A percentile compares a stretch with the other conserved stretches of the same genome.
Evolutionary conservation across 2,888 invertebrate species (phyloP).

Genomic region (Ecdyonurus torrentis): DNA sequence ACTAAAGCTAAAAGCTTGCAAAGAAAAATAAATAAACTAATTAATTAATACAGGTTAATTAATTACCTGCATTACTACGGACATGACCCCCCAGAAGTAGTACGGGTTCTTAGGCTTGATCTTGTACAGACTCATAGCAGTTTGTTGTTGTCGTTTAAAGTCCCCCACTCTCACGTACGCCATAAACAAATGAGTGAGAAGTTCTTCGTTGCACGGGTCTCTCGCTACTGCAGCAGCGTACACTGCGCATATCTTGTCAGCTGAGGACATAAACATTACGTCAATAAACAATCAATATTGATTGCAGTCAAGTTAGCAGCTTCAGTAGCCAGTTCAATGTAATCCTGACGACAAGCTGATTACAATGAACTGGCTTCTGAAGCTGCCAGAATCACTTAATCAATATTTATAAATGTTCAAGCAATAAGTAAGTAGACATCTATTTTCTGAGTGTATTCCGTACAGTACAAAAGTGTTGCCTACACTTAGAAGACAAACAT

Average conservation of each 20-base stretch:
- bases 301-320: too few species aligned
- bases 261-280: slow-evolving; percentile 39
- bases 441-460: neutral
- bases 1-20: neutral
- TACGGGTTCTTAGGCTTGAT: slow-evolving; percentile 86
- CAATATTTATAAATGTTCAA: neutral
- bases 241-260: slow-evolving; percentile 71
- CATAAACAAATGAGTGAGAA: slow-evolving; percentile 89
- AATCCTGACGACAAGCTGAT: too few species aligned
- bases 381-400: too few species aligned
- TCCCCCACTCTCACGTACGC: slow-evolving; percentile 82
- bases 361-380: too few species aligned
- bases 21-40: neutral
- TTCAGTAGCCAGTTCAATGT: too few species aligned
- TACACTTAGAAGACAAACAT: too few species aligned
- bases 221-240: slow-evolving; percentile 79
- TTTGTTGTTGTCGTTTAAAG: slow-evolving; percentile 76
- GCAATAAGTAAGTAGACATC: neutral
- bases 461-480: neutral
- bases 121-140: slow-evolving; percentile 82
- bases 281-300: too few species aligned
- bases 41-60: neutral
- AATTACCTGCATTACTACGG: slow-evolving; percentile 76
- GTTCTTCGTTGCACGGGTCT: slow-evolving; percentile 78
- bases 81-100: slow-evolving; percentile 97